Conservation (phyloP, 2,113 vertebrate genomes). For the Oreocharis arfaki region DNA sequence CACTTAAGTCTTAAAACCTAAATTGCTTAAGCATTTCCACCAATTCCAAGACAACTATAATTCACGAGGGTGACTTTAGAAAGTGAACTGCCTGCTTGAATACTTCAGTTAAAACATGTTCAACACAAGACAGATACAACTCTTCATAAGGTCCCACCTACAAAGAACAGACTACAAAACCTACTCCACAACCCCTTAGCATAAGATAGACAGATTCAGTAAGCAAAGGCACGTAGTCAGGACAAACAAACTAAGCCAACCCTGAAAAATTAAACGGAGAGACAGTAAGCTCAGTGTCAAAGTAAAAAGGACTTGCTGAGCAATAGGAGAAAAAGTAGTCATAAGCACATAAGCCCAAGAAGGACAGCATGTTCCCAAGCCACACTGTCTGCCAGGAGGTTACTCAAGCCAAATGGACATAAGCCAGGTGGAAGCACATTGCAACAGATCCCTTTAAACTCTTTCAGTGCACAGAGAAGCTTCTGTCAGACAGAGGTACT, state of each 20-base stretch:
- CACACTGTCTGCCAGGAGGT: neutral
- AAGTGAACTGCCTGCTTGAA: neutral
- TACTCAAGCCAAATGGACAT: neutral
- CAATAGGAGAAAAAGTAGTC: neutral
- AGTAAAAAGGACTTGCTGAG: neutral
- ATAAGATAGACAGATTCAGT: neutral
- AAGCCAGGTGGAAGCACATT: neutral
- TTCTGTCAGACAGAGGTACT: neutral
- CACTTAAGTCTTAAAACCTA: neutral
- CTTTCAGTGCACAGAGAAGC: neutral
- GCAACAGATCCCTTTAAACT: neutral
- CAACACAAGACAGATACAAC: neutral
- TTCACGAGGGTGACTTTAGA: neutral
- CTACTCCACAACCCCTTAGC: neutral
- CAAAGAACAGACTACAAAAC: neutral
- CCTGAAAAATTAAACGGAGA: neutral
- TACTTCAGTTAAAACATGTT: neutral
- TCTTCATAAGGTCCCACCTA: rapidly evolving
- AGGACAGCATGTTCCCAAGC: neutral
- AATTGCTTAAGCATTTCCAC: neutral
- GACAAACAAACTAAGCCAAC: neutral
- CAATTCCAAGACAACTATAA: neutral
- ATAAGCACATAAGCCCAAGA: neutral
- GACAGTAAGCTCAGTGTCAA: neutral
- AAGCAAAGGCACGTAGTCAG: neutral